A percentile compares a stretch with the other conserved stretches of the same genome.
These are phyloP conservation scores for Helostoma temminkii DNA, from an alignment of 2,797 vertebrate species.

Conservation along the genomic window DNA sequence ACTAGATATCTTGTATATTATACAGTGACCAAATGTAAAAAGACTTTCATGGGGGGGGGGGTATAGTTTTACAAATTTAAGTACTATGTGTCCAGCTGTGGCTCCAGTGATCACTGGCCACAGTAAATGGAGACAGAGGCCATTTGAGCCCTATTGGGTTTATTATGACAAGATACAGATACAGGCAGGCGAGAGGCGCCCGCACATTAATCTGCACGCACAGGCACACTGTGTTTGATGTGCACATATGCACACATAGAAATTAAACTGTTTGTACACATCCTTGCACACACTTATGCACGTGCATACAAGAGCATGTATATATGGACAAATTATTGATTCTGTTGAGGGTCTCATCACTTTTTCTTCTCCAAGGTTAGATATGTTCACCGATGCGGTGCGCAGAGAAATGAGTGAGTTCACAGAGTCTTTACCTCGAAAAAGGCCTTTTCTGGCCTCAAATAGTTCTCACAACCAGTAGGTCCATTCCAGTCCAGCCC, in stretches of 20 bases:
- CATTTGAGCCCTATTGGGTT: conserved; percentile 56
- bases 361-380: conserved; percentile 52
- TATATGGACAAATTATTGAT: conserved; percentile 42
- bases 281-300: conserved; percentile 52
- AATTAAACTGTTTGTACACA: conserved; percentile 61
- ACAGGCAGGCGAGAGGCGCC: conserved; percentile 48
- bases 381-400: conserved; percentile 60
- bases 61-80: conserved; percentile 58
- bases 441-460: conserved; percentile 62
- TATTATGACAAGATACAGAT: conserved; percentile 61
- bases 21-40: conserved; percentile 70
- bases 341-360: conserved; percentile 41
- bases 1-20: conserved; percentile 63
- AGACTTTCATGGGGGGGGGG: conserved; percentile 62
- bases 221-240: conserved; percentile 66
- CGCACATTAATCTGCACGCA: conserved; percentile 57
- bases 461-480: conserved; percentile 56
- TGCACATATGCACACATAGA: conserved; percentile 50
- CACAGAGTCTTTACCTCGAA: conserved; percentile 57
- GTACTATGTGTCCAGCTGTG: conserved; percentile 49
- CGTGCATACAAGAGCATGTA: conserved; percentile 60
- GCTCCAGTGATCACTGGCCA: conserved; percentile 53
- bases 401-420: conserved; percentile 47
- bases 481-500: conserved; percentile 63
- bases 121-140: conserved; percentile 42